Base-by-base conservation (phyloP, 2,888 invertebrate species). In the Drosophila acutilabella region DNA sequence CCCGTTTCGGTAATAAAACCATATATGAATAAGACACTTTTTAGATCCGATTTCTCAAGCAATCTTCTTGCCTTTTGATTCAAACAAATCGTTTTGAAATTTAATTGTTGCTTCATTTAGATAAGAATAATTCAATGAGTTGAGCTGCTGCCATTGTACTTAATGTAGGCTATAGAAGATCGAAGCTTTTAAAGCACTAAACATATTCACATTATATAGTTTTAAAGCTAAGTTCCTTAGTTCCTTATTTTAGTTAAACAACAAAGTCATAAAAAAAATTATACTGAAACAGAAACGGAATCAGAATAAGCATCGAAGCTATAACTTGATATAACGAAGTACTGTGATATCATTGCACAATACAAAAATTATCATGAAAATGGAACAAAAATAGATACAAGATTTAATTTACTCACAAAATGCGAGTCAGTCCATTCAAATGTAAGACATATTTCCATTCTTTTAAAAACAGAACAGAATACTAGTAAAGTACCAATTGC, bases 331-430 rank as follows among this genome's bases (percentile, higher is more conserved):
- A 67, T 74, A 85, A 79, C 78, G 88, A 89, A 89, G 83, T 89
- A 90, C 91, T 91, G 91, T 91, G 91, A 91, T 91, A 91, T 90
- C 90, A 90, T 90, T 65, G 60, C 74, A 74, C 66, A 75, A 56
- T 61, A 67, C 60, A 68, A 60, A 60, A 60, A 36, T n/a, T 2
- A 5, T 8, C 30, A 30, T 30, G 30, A 18, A 41, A 40, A 36
- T 38, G 47, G 51, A 23, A 57, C 7, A 53, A 5, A 54, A 6
- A 30, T 30, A 30, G 30, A 36, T 36, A 36, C 7, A 36, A 36
- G 13, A 36, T 4, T 48, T 20, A 36, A 41, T 33, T 30, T n/a
- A 26, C 30, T 38, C 51, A 54, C 14, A 50, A 45, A 13, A 45
- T 23, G 30, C 47, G 47, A 67, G 61, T 33, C 73, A 66, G 54